Evolutionary conservation across 2,797 vertebrate species (phyloP), one percentile per base, ranked within the genome.

Genomic region (Molossus alvarezi): DNA sequence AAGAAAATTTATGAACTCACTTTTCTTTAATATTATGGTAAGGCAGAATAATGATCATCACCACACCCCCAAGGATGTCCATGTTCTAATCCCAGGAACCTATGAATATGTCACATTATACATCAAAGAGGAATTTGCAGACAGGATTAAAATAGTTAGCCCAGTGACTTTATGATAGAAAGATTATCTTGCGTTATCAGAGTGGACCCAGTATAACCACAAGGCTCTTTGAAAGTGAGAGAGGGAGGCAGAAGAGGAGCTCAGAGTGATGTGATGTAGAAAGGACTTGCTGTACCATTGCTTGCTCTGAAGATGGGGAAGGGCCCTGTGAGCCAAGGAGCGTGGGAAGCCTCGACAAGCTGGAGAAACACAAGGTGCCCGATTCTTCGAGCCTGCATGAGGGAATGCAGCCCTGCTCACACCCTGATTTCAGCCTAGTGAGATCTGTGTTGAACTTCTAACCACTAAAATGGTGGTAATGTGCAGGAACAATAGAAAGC

Each of bases 1-100:
- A 91, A 93, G 65, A 85, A 94, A 97, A 65, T 62, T 60, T 51
- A 86, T 62, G n/a, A 90, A n/a, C 5, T 82, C 53, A 4, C 23
- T 7, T 79, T 94, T 14, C 65, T 33, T 69, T 51, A 88, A 79
- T 76, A 55, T 9, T 77, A 20, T 58, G 10, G 6, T 81, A 27
- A 27, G n/a, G 21, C 29, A 95, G 77, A 88, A 67, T 83, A 91
- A 82, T n/a, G 2, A n/a, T 67, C 7, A 64, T 4, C 21, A 20
- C 7, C 23, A 4, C 13, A 20, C 11, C 13, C 21, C 20, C 60
- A 73, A 81, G 8, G 51, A 84, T 13, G 23, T 55, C 51, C 17
- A n/a, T 17, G 9, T n/a, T 23, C 29, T n/a, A 77, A 73, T 88
- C 60, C 21, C 55, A 87, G 53, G 48, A 65, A 57, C 29, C 57